These are phyloP conservation scores for Microcebus tavaratra DNA, from an alignment of 2,113 vertebrate genomes.

Conservation along the genomic window DNA sequence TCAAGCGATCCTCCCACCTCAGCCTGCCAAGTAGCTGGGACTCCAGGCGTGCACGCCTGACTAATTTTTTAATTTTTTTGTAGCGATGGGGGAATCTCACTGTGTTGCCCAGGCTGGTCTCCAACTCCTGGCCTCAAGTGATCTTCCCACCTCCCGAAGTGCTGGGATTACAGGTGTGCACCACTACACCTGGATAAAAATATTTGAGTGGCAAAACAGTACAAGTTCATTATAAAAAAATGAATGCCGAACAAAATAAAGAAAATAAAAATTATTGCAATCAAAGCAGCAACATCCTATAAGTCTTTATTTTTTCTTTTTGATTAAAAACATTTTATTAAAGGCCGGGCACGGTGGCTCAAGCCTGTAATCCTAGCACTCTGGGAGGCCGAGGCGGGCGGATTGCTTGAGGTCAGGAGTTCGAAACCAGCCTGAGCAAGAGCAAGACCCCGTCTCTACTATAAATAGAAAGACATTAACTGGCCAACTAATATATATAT, in stretches of 20 bases:
- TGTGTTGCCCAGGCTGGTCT: not conserved
- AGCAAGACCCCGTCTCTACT: too few relatives aligned
- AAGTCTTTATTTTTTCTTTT: not conserved
- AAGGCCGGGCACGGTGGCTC: too few relatives aligned
- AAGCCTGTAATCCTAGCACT: too few relatives aligned
- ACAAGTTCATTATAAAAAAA: not conserved
- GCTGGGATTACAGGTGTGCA: not conserved
- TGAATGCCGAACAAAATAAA: not conserved
- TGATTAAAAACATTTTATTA: not conserved
- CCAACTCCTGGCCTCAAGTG: not conserved
- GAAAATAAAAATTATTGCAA: not conserved
- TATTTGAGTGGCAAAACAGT: not conserved
- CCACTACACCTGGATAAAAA: not conserved
- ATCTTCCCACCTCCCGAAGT: not conserved
- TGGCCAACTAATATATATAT: too few relatives aligned
- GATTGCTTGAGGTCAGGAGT: too few relatives aligned
- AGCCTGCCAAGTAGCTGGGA: too few relatives aligned
- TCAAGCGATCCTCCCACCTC: too few relatives aligned
- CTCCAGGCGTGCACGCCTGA: too few relatives aligned
- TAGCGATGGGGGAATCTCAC: not conserved
- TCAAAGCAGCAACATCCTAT: not conserved
- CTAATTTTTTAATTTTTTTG: not conserved
- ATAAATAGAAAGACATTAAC: too few relatives aligned
- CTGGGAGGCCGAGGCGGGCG: too few relatives aligned
- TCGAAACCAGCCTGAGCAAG: too few relatives aligned